phyloP scores from a whole-genome alignment of 2,113 vertebrate species.

The Pogona vitticeps region DNA sequence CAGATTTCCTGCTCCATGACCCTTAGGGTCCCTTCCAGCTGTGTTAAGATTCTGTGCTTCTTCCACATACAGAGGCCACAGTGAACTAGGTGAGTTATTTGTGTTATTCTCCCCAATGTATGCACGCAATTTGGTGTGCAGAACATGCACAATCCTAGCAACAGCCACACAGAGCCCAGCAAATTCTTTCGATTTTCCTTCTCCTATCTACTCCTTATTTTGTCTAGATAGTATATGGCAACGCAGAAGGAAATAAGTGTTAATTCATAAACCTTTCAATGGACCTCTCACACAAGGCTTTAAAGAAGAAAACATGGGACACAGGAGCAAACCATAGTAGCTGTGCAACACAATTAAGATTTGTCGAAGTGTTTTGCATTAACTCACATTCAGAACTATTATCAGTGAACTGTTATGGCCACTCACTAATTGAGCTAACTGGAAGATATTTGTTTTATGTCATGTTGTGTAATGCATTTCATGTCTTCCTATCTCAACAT shows the following conservation, averaged over 20 bases:
- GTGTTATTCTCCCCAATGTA: background rate
- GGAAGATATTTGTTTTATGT: background rate
- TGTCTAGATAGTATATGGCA: background rate
- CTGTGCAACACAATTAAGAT: background rate
- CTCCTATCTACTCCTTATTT: background rate
- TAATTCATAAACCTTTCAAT: background rate
- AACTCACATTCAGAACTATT: background rate
- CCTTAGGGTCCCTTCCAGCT: too few species aligned
- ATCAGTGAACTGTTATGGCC: background rate
- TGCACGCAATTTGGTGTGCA: background rate
- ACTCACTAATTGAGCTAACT: background rate
- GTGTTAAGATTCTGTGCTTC: background rate
- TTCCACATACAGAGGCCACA: background rate
- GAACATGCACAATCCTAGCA: background rate
- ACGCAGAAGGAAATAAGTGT: background rate
- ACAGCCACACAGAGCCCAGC: background rate
- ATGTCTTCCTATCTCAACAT: background rate
- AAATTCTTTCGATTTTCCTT: background rate
- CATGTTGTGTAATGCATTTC: background rate
- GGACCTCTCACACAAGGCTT: background rate
- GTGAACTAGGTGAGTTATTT: background rate
- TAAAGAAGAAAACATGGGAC: background rate
- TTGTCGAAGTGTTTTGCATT: background rate
- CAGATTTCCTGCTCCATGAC: too few species aligned
- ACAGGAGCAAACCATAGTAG: too few species aligned